Evolutionary conservation across 2,113 vertebrate species (phyloP).

Genomic region (Salminus brasiliensis): DNA sequence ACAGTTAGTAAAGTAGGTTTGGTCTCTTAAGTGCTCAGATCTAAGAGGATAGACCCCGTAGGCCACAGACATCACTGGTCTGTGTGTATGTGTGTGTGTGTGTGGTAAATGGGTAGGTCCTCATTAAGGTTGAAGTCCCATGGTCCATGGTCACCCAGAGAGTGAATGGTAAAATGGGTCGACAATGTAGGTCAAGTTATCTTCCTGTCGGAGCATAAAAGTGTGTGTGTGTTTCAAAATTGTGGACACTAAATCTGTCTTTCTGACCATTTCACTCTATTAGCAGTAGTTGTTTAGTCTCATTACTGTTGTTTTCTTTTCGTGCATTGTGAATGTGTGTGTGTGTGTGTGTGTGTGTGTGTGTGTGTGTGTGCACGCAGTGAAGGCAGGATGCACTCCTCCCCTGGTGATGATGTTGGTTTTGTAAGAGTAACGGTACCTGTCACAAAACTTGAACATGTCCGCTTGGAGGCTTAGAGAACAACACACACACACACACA

Average conservation of each 20-base stretch:
- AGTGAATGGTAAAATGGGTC: constrained; percentile 41
- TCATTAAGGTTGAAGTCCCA: constrained; percentile 24
- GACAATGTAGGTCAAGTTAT: constrained; percentile 39
- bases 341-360: constrained; percentile 1
- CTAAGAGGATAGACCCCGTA: not conserved
- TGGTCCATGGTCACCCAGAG: constrained; percentile 26
- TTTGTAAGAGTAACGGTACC: constrained; percentile 50
- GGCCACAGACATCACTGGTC: not conserved
- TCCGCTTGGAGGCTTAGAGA: constrained; percentile 16
- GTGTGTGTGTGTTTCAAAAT: constrained; percentile 14
- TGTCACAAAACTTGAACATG: constrained; percentile 49
- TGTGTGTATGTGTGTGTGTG: constrained; percentile 35
- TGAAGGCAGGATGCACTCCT: constrained; percentile 28
- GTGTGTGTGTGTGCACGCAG: not conserved
- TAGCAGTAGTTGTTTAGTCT: constrained; percentile 25
- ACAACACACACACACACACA: constrained; percentile 26
- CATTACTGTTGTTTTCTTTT: constrained; percentile 8
- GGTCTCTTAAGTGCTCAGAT: constrained; percentile 12
- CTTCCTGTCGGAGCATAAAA: constrained; percentile 5
- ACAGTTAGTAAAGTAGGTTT: constrained; percentile 6
- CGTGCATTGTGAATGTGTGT: constrained; percentile 3
- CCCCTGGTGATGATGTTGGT: constrained; percentile 44
- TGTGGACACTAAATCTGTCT: not conserved
- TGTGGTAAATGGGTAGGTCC: constrained; percentile 8
- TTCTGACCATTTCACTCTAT: constrained; percentile 5